These are phyloP conservation scores for Leucoraja ocellata DNA, from an alignment of 2,797 vertebrate species.

Conservation along the genomic window DNA sequence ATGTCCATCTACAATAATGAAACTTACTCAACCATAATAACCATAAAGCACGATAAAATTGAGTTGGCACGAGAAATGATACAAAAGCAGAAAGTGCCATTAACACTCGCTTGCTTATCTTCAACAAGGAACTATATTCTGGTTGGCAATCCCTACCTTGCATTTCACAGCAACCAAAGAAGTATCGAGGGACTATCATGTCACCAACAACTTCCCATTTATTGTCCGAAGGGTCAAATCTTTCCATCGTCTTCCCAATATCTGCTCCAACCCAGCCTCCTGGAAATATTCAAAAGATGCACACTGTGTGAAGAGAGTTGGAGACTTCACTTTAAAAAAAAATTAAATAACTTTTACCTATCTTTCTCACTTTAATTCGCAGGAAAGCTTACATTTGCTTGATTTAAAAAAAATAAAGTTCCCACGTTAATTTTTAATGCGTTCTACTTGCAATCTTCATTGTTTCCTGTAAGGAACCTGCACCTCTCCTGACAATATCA, in stretches of 20 bases:
- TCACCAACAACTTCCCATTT: constrained; percentile 87
- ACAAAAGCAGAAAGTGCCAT: no score
- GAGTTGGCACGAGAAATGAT: background rate
- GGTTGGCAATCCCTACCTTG: constrained; percentile 69
- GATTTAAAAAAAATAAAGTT: background rate
- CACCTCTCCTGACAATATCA: no score
- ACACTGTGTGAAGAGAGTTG: background rate
- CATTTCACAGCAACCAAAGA: constrained; percentile 92
- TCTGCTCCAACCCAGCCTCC: constrained; percentile 93
- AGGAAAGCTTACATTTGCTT: background rate
- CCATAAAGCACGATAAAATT: background rate
- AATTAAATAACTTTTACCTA: background rate
- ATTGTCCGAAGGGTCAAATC: constrained; percentile 90
- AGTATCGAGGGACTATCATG: constrained; percentile 86
- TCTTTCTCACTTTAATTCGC: background rate
- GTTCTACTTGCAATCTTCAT: background rate
- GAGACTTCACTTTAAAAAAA: background rate
- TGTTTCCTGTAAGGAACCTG: no score
- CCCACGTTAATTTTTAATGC: background rate
- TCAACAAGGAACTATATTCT: background rate
- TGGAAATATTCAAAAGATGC: constrained; percentile 50
- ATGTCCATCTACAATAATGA: background rate
- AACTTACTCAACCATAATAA: background rate
- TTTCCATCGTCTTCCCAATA: constrained; percentile 90
- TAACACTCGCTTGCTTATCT: background rate